These are phyloP conservation scores for Spilogale gracilis DNA, from an alignment of 2,113 vertebrate genomes.

Conservation along the genomic window DNA sequence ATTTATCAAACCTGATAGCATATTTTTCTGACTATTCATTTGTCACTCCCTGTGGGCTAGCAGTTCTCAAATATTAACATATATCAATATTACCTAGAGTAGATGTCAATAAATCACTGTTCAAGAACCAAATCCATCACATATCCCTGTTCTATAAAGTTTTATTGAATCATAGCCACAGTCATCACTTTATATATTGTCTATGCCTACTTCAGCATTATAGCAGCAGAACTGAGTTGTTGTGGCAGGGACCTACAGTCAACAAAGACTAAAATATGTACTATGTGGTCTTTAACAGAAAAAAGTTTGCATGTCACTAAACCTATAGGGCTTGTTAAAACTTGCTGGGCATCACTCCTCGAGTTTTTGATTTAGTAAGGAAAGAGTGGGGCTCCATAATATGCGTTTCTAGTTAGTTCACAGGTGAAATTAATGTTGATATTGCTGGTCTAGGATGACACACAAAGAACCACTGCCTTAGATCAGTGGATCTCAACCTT, in stretches of 20 bases:
- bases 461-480: neutral
- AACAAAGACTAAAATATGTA: neutral
- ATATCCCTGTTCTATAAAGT: neutral
- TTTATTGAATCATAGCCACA: neutral
- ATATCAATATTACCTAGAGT: neutral
- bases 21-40: neutral
- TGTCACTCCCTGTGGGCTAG: neutral
- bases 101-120: neutral
- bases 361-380: conserved; percentile 27
- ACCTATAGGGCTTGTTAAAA: neutral
- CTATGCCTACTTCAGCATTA: neutral
- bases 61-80: neutral
- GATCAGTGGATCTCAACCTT: neutral
- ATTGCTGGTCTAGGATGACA: neutral
- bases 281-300: neutral
- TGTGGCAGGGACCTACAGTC: neutral
- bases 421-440: neutral
- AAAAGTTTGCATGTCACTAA: neutral
- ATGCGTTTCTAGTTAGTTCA: neutral
- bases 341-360: neutral
- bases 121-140: conserved; percentile 2
- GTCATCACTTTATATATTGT: neutral
- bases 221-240: neutral
- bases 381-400: neutral
- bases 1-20: conserved; percentile 25